phyloP scores from a whole-genome alignment of 1,140 invertebrate genomes.

The Drosophila sp. region DNA sequence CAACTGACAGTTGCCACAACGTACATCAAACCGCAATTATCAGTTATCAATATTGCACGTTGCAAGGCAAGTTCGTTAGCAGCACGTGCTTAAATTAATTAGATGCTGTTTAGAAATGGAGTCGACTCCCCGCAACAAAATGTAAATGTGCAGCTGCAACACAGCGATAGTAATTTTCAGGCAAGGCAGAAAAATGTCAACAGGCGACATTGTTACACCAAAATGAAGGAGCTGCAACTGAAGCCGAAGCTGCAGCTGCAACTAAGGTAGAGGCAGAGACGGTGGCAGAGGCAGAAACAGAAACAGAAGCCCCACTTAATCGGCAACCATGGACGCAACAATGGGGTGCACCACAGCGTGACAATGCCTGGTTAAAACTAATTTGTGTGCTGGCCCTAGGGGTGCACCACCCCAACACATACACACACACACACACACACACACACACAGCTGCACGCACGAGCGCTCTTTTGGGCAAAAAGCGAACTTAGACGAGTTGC shows the following conservation, averaged over 20 bases:
- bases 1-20: constrained; percentile 17
- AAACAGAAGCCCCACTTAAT: constrained; percentile 62
- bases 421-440: constrained; percentile 38
- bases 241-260: background rate
- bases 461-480: constrained; percentile 54
- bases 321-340: constrained; percentile 60
- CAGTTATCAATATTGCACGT: constrained; percentile 1
- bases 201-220: too few relatives aligned
- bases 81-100: constrained; percentile 61
- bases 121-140: background rate
- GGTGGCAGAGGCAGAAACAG: background rate
- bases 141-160: constrained; percentile 16
- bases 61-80: constrained; percentile 4
- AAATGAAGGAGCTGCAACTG: constrained; percentile 36
- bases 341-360: constrained; percentile 73
- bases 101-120: constrained; percentile 62
- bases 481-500: constrained; percentile 26
- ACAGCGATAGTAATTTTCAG: constrained; percentile 30
- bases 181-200: background rate
- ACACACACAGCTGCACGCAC: constrained; percentile 45
- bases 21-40: constrained; percentile 1
- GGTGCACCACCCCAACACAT: background rate
- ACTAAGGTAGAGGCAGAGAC: background rate
- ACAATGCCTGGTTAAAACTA: constrained; percentile 81
- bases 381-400: constrained; percentile 67